These are phyloP conservation scores for Pararge aegeria DNA, from an alignment of 1,140 invertebrate genomes.

Conservation along the genomic window DNA sequence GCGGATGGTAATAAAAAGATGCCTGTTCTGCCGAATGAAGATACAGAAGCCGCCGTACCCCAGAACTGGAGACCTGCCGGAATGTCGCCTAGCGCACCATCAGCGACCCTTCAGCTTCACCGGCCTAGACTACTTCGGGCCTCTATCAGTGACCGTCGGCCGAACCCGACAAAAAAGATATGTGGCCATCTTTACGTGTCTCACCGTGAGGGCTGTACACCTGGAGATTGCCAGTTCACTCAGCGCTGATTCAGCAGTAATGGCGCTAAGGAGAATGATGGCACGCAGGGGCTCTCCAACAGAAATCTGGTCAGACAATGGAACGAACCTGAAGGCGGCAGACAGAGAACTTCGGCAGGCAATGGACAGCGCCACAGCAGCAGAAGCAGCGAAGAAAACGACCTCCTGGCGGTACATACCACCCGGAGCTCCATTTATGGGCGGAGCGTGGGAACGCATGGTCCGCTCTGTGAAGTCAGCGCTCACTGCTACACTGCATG, in stretches of 20 bases:
- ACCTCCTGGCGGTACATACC: conserved; percentile 59
- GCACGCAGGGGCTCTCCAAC: conserved; percentile 41
- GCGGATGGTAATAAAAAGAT: neutral
- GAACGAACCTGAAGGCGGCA: conserved; percentile 40
- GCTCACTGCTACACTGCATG: neutral
- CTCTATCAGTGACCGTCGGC: conserved; percentile 35
- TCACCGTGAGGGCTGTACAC: conserved; percentile 34
- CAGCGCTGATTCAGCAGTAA: conserved; percentile 61
- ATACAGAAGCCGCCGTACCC: neutral
- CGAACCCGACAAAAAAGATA: conserved; percentile 48
- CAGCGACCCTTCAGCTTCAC: conserved; percentile 30
- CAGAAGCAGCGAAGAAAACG: conserved; percentile 1
- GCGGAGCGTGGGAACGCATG: conserved; percentile 2
- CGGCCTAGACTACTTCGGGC: conserved; percentile 19
- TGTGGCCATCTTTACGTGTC: conserved; percentile 43
- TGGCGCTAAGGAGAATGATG: conserved; percentile 45
- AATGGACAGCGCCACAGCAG: neutral
- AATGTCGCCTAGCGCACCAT: conserved; percentile 12
- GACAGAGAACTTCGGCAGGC: conserved; percentile 4
- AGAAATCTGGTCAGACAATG: conserved; percentile 41
- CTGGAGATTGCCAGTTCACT: conserved; percentile 31
- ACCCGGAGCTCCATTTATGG: conserved; percentile 26
- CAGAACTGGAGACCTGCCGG: neutral
- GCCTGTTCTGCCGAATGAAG: neutral
- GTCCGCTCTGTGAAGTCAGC: neutral